phyloP scores from a whole-genome alignment of 2,888 invertebrate genomes.

The Apamea anceps region DNA sequence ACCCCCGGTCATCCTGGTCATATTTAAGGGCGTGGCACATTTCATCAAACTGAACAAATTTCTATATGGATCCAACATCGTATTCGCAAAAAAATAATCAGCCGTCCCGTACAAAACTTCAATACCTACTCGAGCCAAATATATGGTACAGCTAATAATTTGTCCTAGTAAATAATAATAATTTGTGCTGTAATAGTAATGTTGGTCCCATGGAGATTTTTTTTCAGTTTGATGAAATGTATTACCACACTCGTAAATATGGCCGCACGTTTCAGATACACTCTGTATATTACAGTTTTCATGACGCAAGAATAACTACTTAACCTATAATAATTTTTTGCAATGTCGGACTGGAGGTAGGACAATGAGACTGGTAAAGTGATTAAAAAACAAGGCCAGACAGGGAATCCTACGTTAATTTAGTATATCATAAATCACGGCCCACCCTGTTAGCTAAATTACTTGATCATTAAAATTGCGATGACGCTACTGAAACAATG shows the following conservation, averaged over 20 bases:
- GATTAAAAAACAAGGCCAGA: constrained; percentile 60
- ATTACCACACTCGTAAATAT: neutral
- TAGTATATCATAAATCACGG: constrained; percentile 53
- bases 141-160: neutral
- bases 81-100: neutral
- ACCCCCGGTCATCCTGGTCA: neutral
- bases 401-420: constrained; percentile 59
- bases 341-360: constrained; percentile 21
- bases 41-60: neutral
- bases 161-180: no score
- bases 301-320: constrained; percentile 48
- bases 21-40: neutral
- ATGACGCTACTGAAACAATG: constrained; percentile 55
- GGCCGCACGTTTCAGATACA: neutral
- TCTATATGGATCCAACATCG: neutral
- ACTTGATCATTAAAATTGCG: constrained; percentile 57
- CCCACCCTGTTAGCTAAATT: constrained; percentile 57
- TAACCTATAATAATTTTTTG: constrained; percentile 42
- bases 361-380: constrained; percentile 37
- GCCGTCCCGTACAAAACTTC: neutral
- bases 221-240: neutral
- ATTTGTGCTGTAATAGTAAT: no score
- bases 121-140: neutral
- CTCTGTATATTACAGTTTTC: neutral
- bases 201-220: neutral